Base-by-base conservation (phyloP, 2,888 invertebrate genomes). In the Melanargia galathea region DNA sequence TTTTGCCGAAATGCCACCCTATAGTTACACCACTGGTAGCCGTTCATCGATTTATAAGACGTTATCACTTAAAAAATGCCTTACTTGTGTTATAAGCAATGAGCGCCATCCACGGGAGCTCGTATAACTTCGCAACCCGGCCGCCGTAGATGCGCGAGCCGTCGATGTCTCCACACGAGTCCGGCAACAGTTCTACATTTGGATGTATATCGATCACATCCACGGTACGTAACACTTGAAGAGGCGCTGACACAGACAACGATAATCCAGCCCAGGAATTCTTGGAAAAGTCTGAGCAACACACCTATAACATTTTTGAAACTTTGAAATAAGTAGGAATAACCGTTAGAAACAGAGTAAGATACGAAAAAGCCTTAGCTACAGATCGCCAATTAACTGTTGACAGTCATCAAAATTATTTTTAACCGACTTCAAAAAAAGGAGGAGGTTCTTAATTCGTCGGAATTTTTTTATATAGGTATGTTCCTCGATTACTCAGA, bases 61-160 rank as follows among this genome's bases (percentile, higher is more conserved):
- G n/a, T n/a, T n/a, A 30, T 30, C 8, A 3, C 5, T 8, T 30
- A 30, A 11, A 35, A 35, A 2, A 35, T 35, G 11, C 1, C 69
- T 64, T 68, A 71, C 74, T 61, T 5, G 70, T 73, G 20, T 75
- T 67, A 56, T 94, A 94, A 20, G 90, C 90, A 20, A 94, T 78
- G 10, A 94, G 79, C 0, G 92, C 93, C 93, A 94, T 92, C 94
- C 94, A 95, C 0, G 94, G 94, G 69, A 89, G 94, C 51, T 94
- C 93, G 11, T 90, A 87, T 3, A 93, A 74, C 0, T 73, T 79
- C 0, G 94, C 92, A 43, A 81, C 75, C 20, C 85, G 78, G 0
- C 94, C 94, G 10, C 90, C 87, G 6, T 92, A 77, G 18, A 95
- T 92, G 68, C 91, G 91, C 43, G 83, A 77, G 2, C 83, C 80